Base-by-base conservation (phyloP, 2,888 invertebrate species). In the Serripes groenlandicus region DNA sequence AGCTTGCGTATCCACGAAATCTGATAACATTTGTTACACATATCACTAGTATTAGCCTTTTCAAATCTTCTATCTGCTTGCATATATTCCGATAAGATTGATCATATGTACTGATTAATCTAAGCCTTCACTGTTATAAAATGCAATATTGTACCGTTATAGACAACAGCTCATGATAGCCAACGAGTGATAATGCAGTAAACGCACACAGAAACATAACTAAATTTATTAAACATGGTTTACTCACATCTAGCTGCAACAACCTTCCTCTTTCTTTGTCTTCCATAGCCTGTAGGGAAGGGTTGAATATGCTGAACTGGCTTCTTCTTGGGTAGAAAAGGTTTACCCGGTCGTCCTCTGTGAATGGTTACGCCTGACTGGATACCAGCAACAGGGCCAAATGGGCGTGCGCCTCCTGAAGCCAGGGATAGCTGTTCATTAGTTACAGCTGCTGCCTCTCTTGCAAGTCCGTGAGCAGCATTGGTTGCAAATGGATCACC, bases 381-480 rank as follows among this genome's bases (percentile, higher is more conserved):
- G 34, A 62, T 62, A 26, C 66, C 66, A 56, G 30, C 21, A 2
- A 21, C 30, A 7, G 32, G n/a, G 28, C 52, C 32, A 4, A 28
- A 32, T 15, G 28, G 42, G 28, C 28, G 58, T 62, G 62, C 71
- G n/a, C 58, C 72, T 18, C 71, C 66, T 1, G 75, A 72, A 15
- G 78, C 76, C 23, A 83, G 26, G 11, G 42, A 42, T 5, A 83
- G 35, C 15, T 77, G 71, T 42, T 83, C 75, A 0, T 66, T 70
- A 18, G 80, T 76, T n/a, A 83, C 80, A 54, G 74, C 74, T 1
- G 70, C 42, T 15, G 80, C 73, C 35, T 83, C 80, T 32, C 28
- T 69, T 26, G 79, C 83, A 42, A 83, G 80, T 23, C 74, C 75
- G 4, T 54, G 37, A 26, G 80, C 74, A 26, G 80, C 83, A 7